Evolutionary conservation across 2,888 invertebrate species (phyloP), one percentile per base, ranked within the genome.

Genomic region (Esperia sulphurella): DNA sequence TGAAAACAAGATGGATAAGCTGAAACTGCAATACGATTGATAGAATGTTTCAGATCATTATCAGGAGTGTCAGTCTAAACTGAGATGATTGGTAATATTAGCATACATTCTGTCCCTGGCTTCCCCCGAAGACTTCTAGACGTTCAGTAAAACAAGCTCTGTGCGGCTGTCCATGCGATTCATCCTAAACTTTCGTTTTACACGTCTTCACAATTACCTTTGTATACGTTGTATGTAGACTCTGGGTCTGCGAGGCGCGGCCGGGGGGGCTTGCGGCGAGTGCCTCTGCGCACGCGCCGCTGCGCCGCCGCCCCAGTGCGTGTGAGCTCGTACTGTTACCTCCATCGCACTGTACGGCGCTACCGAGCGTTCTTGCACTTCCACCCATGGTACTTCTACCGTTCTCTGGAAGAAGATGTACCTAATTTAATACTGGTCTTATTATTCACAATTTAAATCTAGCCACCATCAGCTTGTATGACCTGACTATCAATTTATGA

Each of bases 241-340:
- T 40, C 97, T 87, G 0, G 95, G 91, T 46, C 92, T 29, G 0
- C 90, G 85, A 0, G 97, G 97, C 21, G 92, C 92, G 1, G 93
- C 92, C 0, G 97, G 97, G 14, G 93, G 92, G 8, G 96, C 95
- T 53, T 95, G 93, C 0, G 97, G 97, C 0, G 97, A 95, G 63
- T 91, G 91, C 0, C 95, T 71, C n/a, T 85, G 83, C 0, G 91
- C 91, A 0, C 92, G 86, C 0, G 93, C 91, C 13, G 92, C 91
- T 1, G 91, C 83, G 0, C 96, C 94, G 2, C 93, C 92, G 12
- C 95, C 95, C 97, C 97, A 97, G 63, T 94, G 94, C 0, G 97
- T 96, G 71, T 94, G 94, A 1, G 97, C 94, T 33, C 95, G 92
- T 4, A 98, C 91, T 1, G 94, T 92, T 14, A 96, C 92, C 49